Percentiles rank a stretch among this genome's conserved stretches.
These are phyloP conservation scores for Oophaga sylvatica DNA, from an alignment of 2,797 vertebrate species.

Conservation along the genomic window DNA sequence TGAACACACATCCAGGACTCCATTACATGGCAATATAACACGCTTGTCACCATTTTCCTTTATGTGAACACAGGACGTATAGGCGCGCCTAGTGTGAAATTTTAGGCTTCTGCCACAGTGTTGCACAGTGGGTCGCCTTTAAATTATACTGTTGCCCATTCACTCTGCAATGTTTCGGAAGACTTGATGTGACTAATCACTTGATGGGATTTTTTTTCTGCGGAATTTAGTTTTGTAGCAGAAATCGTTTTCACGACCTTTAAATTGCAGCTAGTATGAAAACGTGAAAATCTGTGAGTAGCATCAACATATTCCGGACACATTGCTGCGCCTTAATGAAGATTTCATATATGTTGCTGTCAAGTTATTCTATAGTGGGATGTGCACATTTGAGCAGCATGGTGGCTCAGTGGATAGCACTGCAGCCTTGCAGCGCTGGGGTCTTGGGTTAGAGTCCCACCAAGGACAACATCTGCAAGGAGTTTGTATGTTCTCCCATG, in stretches of 20 bases:
- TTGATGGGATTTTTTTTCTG: neutral
- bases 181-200: neutral
- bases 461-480: no score
- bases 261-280: neutral
- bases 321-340: no score
- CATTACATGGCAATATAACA: constrained; percentile 16
- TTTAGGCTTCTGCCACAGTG: neutral
- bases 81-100: neutral
- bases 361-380: no score
- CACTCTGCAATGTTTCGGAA: no score
- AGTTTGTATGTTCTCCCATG: no score
- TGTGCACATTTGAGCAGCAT: no score
- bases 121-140: neutral
- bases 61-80: neutral
- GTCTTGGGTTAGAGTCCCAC: no score
- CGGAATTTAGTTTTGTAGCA: neutral
- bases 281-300: neutral
- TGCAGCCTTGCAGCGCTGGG: no score
- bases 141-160: no score
- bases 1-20: constrained; percentile 11
- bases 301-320: no score
- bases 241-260: neutral
- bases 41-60: neutral
- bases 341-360: no score
- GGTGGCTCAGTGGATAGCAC: no score